These are phyloP conservation scores for Aythya baeri DNA, from an alignment of 2,113 vertebrate genomes.

Conservation along the genomic window DNA sequence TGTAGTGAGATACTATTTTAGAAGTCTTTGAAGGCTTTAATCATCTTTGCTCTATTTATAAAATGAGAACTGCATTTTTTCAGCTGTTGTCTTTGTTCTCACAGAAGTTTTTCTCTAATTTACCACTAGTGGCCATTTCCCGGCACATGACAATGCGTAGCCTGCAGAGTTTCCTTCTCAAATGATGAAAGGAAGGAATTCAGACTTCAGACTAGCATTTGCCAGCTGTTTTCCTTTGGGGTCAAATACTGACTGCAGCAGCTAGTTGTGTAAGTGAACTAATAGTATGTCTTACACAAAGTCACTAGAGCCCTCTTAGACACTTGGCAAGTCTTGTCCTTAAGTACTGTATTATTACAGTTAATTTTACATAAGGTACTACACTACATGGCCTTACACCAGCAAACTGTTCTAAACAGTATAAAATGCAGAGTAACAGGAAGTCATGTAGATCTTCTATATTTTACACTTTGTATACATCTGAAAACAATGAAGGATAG, in stretches of 20 bases:
- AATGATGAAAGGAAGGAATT: not conserved
- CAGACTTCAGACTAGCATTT: not conserved
- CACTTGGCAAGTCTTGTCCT: not conserved
- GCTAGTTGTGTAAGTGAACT: not conserved
- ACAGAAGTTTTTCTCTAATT: not conserved
- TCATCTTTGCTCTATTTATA: not conserved
- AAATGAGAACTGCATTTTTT: not conserved
- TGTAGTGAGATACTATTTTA: not conserved
- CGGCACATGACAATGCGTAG: not conserved
- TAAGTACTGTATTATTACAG: not conserved
- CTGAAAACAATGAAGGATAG: not conserved
- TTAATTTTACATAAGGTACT: not conserved
- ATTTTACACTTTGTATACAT: not conserved
- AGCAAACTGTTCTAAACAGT: not conserved
- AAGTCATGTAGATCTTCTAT: accelerated
- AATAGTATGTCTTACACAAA: not conserved
- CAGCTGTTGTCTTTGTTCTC: not conserved
- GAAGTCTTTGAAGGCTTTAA: not conserved
- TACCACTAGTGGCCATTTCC: not conserved
- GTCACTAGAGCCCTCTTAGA: not conserved
- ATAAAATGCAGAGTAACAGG: not conserved
- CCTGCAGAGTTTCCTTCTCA: not conserved
- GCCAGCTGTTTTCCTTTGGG: not conserved
- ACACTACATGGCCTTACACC: not conserved
- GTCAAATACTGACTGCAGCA: not conserved